Base-by-base conservation (phyloP, 2,888 invertebrate genomes). In the Cacoxenus indagator region DNA sequence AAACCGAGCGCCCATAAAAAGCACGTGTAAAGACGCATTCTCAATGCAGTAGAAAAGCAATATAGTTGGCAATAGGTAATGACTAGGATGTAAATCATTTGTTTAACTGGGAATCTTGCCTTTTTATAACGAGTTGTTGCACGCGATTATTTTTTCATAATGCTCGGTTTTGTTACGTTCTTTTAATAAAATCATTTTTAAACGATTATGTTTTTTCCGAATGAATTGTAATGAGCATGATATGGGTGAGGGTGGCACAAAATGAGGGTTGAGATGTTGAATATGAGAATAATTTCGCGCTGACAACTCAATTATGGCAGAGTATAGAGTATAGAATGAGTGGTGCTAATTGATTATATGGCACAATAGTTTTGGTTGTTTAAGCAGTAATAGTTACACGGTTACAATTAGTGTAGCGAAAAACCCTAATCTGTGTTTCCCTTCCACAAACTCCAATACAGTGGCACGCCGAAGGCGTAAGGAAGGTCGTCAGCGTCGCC, bases 391-490 rank as follows among this genome's bases (percentile, higher is more conserved):
- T n/a, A n/a, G n/a, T n/a, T n/a, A n/a, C n/a, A n/a, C n/a, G n/a
- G n/a, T n/a, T n/a, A n/a, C n/a, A n/a, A n/a, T n/a, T n/a, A n/a
- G n/a, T n/a, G n/a, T n/a, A n/a, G n/a, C n/a, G n/a, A n/a, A n/a
- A n/a, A n/a, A n/a, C n/a, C n/a, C n/a, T n/a, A n/a, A n/a, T n/a
- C n/a, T n/a, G n/a, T n/a, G n/a, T 37, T 37, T 37, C 14, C 37
- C 8, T 37, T 14, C 14, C 31, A 31, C 4, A 6, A 31, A 17
- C 48, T 19, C 22, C n/a, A 2, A 14, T 62, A 84, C 87, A 96
- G 96, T 96, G 87, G 95, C 96, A 3, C 91, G 96, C 68, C 90
- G 95, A 69, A 91, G 96, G 64, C 91, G 96, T 74, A 95, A 96
- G 88, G 96, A 96, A 86, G 95, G 95, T 14, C 90, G 96, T 11